Evolutionary conservation across 2,888 invertebrate genomes (phyloP).

Genomic region (Pimpla rufipes): DNA sequence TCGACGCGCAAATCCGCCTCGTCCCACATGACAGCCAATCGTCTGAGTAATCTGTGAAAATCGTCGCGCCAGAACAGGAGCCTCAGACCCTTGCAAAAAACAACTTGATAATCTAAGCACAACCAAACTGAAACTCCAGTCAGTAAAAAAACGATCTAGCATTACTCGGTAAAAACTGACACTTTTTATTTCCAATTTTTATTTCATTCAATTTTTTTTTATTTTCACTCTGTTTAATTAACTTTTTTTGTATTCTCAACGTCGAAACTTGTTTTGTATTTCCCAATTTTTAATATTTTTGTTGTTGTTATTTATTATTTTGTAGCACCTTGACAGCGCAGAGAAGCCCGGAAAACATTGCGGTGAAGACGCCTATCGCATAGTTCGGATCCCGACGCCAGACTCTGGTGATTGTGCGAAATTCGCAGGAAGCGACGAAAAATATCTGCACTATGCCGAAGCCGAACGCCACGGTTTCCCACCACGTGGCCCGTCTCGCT

Average conservation of each 20-base stretch:
- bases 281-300: no score
- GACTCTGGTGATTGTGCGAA: slow-evolving; percentile 47
- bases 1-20: slow-evolving; percentile 24
- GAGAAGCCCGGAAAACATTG: slow-evolving; percentile 65
- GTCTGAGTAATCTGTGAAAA: slow-evolving; percentile 54
- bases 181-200: no score
- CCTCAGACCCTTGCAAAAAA: slow-evolving; percentile 55
- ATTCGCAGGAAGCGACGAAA: slow-evolving; percentile 63
- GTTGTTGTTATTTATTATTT: not conserved
- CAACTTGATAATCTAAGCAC: slow-evolving; percentile 1
- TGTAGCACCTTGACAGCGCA: slow-evolving; percentile 61
- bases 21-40: slow-evolving; percentile 59
- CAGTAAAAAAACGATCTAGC: not conserved
- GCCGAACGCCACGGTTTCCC: slow-evolving; percentile 53
- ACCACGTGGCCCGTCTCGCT: slow-evolving; percentile 7
- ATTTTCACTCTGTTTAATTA: no score
- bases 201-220: no score
- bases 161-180: not conserved
- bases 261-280: no score
- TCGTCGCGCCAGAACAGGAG: slow-evolving; percentile 61
- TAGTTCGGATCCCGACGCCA: slow-evolving; percentile 60
- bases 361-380: slow-evolving; percentile 61
- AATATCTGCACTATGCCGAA: slow-evolving; percentile 62
- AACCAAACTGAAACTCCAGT: not conserved
- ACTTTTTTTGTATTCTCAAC: no score